These are phyloP conservation scores for Coenobita brevimanus DNA, from an alignment of 1,140 invertebrate species.

Conservation along the genomic window DNA sequence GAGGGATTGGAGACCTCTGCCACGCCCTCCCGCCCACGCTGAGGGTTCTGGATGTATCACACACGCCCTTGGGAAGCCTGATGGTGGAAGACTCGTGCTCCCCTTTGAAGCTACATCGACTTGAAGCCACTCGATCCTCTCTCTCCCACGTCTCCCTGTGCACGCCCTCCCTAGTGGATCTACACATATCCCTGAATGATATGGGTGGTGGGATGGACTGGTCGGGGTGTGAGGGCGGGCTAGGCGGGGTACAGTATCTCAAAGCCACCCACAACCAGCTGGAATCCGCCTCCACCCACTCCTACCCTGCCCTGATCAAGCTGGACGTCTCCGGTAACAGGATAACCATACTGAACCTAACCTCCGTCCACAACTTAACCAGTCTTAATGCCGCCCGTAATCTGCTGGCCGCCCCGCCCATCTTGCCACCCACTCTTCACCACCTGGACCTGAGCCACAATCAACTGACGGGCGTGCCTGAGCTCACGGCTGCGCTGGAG, in stretches of 20 bases:
- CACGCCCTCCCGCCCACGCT: constrained; percentile 16
- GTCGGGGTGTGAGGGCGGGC: constrained; percentile 9
- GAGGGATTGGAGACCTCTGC: background rate
- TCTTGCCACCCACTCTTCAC: background rate
- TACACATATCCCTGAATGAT: background rate
- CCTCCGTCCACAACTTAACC: constrained; percentile 15
- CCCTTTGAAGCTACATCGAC: background rate
- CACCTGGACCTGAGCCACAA: constrained; percentile 17
- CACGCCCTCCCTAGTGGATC: constrained; percentile 18
- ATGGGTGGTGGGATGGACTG: constrained; percentile 17
- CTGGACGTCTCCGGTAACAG: constrained; percentile 8
- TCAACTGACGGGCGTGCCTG: background rate
- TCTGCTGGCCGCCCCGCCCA: background rate
- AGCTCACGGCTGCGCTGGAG: background rate
- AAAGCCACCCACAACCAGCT: constrained; percentile 8
- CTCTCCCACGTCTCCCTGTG: background rate
- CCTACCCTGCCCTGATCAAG: background rate
- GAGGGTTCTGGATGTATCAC: constrained; percentile 13
- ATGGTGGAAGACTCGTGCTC: background rate
- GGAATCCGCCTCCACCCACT: background rate
- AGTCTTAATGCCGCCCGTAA: background rate
- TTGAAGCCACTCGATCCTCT: background rate
- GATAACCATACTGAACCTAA: background rate
- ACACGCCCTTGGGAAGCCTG: background rate
- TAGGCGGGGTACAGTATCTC: background rate